Percentiles rank a stretch among this genome's conserved stretches.
phyloP scores from a whole-genome alignment of 2,797 vertebrate genomes.

The Phrynocephalus guinanensis region DNA sequence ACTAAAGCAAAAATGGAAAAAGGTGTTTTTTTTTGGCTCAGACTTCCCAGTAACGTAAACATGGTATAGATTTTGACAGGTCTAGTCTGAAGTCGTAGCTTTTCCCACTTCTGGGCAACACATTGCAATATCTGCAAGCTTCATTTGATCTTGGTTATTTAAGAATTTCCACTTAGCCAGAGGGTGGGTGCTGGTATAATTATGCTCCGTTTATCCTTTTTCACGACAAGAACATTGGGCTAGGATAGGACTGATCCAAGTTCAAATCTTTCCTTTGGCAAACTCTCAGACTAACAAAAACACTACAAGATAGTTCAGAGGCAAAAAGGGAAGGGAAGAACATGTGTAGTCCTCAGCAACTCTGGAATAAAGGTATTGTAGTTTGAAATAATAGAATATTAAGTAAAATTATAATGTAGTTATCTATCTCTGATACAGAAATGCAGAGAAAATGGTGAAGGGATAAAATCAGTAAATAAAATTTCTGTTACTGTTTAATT shows the following conservation, averaged over 20 bases:
- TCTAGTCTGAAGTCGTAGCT: too few species aligned
- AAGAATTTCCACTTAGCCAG: neutral
- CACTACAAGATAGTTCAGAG: neutral
- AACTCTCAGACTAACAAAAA: neutral
- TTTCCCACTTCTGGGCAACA: neutral
- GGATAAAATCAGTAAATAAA: conserved; percentile 14
- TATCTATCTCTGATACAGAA: neutral
- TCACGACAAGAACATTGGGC: neutral
- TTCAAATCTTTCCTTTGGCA: neutral
- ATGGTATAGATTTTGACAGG: neutral
- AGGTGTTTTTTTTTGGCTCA: too few species aligned
- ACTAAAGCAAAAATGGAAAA: too few species aligned
- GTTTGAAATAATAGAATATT: neutral
- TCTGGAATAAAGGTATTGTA: neutral
- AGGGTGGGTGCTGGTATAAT: neutral
- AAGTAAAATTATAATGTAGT: neutral
- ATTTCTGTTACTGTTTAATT: neutral
- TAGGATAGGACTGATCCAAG: neutral
- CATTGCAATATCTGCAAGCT: neutral
- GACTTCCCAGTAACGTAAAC: neutral
- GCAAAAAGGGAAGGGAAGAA: neutral
- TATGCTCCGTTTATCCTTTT: neutral
- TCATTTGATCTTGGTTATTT: neutral
- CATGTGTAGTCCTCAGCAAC: neutral
- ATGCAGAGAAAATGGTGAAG: neutral